Percentiles rank a stretch among this genome's conserved stretches.
Evolutionary conservation across 2,797 vertebrate genomes (phyloP).

Genomic region (Darevskia mixta): DNA sequence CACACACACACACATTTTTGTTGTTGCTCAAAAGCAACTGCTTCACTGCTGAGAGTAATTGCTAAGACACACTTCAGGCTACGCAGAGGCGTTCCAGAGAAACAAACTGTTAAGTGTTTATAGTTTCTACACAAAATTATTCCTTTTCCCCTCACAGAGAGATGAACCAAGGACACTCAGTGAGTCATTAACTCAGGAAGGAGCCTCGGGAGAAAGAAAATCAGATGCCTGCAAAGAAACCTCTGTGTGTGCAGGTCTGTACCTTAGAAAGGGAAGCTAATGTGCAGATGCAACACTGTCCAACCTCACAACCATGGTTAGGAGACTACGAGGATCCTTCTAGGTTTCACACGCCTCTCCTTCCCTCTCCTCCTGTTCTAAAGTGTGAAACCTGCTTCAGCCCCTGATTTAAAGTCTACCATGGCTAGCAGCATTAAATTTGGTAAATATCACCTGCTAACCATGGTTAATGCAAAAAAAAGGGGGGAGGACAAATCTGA

Average conservation of each 20-base stretch:
- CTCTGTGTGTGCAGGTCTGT: no score
- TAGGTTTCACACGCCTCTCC: neutral
- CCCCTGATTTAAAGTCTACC: neutral
- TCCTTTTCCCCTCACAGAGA: slow-evolving; percentile 58
- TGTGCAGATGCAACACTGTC: no score
- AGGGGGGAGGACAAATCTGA: no score
- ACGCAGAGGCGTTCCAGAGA: slow-evolving; percentile 24
- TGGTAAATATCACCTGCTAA: neutral
- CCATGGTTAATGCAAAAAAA: neutral
- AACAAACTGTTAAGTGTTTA: slow-evolving; percentile 60
- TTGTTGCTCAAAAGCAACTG: slow-evolving; percentile 1
- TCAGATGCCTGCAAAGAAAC: slow-evolving; percentile 30
- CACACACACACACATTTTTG: neutral
- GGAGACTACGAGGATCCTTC: neutral
- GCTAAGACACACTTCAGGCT: neutral
- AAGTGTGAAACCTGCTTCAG: neutral
- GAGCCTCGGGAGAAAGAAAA: slow-evolving; percentile 53
- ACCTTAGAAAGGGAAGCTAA: neutral
- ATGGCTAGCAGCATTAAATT: neutral
- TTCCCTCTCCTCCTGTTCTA: no score
- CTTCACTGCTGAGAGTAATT: slow-evolving; percentile 46
- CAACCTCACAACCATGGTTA: neutral
- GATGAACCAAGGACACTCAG: slow-evolving; percentile 60
- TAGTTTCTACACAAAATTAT: slow-evolving; percentile 68
- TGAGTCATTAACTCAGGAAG: slow-evolving; percentile 62